Conservation (phyloP, 1,140 invertebrate species). For the honey bee (Apis mellifera) region DNA sequence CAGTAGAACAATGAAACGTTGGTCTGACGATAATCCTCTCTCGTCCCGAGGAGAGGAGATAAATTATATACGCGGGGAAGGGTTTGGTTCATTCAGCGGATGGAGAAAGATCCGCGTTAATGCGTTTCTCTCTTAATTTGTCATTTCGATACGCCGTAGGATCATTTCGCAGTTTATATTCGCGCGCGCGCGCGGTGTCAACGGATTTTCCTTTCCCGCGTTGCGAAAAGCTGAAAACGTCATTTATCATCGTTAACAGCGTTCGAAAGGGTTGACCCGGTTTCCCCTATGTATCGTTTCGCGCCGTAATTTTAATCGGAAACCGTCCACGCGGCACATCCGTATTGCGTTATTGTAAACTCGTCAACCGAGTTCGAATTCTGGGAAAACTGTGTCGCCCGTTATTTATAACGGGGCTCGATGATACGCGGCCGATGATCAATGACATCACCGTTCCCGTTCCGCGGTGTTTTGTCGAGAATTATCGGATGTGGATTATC, state of each 20-base stretch:
- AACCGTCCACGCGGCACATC: background rate
- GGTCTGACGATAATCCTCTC: constrained; percentile 8
- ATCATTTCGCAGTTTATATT: background rate
- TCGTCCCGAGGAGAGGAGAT: background rate
- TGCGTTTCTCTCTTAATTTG: constrained; percentile 22
- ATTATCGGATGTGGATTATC: background rate
- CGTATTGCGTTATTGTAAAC: constrained; percentile 14
- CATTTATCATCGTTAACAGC: constrained; percentile 15
- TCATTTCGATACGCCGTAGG: background rate
- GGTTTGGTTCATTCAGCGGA: background rate
- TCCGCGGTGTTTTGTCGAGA: background rate
- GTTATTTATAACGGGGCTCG: background rate
- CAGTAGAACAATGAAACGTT: constrained; percentile 13
- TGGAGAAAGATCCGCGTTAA: constrained; percentile 15
- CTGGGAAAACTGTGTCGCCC: background rate
- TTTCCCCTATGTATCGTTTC: background rate
- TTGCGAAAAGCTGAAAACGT: background rate
- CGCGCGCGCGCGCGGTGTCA: background rate
- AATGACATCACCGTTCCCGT: background rate
- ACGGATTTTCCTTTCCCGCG: too few relatives aligned
- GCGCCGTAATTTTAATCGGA: constrained; percentile 5
- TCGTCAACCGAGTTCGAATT: background rate
- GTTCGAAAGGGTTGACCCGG: background rate
- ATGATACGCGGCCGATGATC: background rate
- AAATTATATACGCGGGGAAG: constrained; percentile 8